These are phyloP conservation scores for Macrosoma leucophasiata DNA, from an alignment of 2,888 invertebrate species.

Conservation along the genomic window DNA sequence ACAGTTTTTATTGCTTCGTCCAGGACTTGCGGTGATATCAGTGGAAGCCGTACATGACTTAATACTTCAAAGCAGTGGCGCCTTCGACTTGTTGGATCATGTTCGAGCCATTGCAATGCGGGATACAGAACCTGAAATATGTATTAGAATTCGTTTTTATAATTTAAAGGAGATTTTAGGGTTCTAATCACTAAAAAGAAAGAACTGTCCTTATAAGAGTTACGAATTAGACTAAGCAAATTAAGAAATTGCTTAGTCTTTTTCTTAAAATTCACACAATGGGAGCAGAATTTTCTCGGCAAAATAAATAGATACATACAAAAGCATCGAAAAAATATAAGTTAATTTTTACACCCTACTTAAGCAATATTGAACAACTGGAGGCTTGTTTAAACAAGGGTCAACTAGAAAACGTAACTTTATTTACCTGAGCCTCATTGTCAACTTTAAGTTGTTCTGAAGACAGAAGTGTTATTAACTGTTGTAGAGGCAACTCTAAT, in stretches of 20 bases:
- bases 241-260: too few species aligned
- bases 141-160: too few species aligned
- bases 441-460: constrained; percentile 93
- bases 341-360: too few species aligned
- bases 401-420: background rate
- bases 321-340: constrained; percentile 1
- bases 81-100: constrained; percentile 84
- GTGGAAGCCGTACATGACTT: constrained; percentile 86
- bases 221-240: too few species aligned
- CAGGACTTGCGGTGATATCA: constrained; percentile 86
- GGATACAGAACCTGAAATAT: constrained; percentile 90
- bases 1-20: constrained; percentile 86
- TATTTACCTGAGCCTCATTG: constrained; percentile 87
- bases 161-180: too few species aligned
- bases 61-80: constrained; percentile 91
- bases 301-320: constrained; percentile 3
- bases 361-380: background rate
- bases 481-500: constrained; percentile 85
- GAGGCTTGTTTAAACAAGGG: background rate
- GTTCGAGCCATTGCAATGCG: constrained; percentile 90
- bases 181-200: too few species aligned
- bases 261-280: too few species aligned
- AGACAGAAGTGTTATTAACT: constrained; percentile 84
- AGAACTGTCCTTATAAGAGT: too few species aligned
- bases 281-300: too few species aligned